Conservation (phyloP, 2,888 invertebrate genomes). For the Hirtodrosophila cameraria region DNA sequence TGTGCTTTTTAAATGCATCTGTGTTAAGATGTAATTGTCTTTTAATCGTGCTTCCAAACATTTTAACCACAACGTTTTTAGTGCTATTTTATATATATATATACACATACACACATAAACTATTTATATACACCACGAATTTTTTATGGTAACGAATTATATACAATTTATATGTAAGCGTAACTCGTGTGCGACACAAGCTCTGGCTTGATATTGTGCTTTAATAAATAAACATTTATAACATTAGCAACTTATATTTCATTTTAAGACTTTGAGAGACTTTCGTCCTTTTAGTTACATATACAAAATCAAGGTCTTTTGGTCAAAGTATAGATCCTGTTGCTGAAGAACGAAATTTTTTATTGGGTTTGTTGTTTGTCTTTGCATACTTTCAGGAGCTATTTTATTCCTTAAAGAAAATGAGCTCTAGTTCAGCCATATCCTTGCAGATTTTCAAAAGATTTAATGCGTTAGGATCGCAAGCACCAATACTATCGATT, state of each 20-base stretch:
- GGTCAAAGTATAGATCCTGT: too few species aligned
- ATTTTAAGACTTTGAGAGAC: neutral
- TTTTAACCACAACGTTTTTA: conserved; percentile 42
- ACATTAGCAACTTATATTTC: neutral
- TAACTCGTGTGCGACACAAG: conserved; percentile 65
- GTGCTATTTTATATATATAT: conserved; percentile 52
- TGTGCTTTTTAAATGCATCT: conserved; percentile 29
- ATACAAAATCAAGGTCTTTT: too few species aligned
- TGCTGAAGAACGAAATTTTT: too few species aligned
- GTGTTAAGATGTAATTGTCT: conserved; percentile 25
- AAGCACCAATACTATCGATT: too few species aligned
- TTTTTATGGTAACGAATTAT: conserved; percentile 65
- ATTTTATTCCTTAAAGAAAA: too few species aligned
- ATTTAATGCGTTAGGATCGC: too few species aligned
- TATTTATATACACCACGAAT: conserved; percentile 70
- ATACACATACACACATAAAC: conserved; percentile 19
- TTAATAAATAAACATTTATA: conserved; percentile 53
- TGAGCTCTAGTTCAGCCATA: too few species aligned
- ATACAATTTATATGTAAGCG: conserved; percentile 49
- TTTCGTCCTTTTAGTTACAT: too few species aligned
- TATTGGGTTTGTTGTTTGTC: too few species aligned
- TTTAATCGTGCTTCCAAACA: conserved; percentile 63
- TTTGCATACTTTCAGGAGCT: too few species aligned
- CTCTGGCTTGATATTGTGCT: conserved; percentile 68
- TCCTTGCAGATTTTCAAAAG: too few species aligned